Percentiles rank a stretch among this genome's conserved stretches.
These are phyloP conservation scores for Myopa tessellatipennis DNA, from an alignment of 2,888 invertebrate species.

Conservation along the genomic window DNA sequence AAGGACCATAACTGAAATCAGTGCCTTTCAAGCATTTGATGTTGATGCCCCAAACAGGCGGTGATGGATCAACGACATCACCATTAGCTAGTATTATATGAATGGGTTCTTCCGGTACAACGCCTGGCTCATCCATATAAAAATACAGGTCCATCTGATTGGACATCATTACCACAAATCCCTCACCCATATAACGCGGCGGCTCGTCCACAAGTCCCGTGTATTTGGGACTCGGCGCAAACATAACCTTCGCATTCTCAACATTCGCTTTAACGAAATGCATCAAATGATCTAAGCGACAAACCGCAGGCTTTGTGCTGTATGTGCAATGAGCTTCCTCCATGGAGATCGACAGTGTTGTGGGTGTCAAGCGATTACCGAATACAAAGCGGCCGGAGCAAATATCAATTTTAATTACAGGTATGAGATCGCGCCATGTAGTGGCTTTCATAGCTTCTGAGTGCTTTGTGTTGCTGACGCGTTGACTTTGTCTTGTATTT, in stretches of 20 bases:
- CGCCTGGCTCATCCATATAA: constrained; percentile 94
- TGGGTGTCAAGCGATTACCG: constrained; percentile 94
- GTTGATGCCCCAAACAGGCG: constrained; percentile 95
- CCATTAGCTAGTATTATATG: constrained; percentile 90
- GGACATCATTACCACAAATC: constrained; percentile 95
- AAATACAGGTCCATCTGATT: constrained; percentile 95
- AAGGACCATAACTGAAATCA: constrained; percentile 97
- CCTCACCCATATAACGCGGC: constrained; percentile 97
- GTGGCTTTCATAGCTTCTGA: constrained; percentile 87
- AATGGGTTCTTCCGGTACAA: constrained; percentile 92
- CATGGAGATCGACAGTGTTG: constrained; percentile 89
- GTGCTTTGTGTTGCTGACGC: constrained; percentile 69
- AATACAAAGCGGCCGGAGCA: constrained; percentile 92
- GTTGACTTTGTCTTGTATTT: constrained; percentile 71
- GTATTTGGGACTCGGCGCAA: constrained; percentile 96
- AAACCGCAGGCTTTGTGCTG: constrained; percentile 94
- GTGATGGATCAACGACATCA: constrained; percentile 91
- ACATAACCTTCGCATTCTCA: constrained; percentile 94
- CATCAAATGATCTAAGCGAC: constrained; percentile 93
- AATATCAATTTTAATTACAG: constrained; percentile 95
- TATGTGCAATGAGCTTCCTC: constrained; percentile 96
- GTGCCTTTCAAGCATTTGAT: constrained; percentile 93
- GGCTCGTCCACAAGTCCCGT: constrained; percentile 94
- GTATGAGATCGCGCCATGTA: constrained; percentile 95
- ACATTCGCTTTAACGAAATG: constrained; percentile 94